Conservation (phyloP, 2,888 invertebrate genomes). For the Drosophila anomalata region DNA sequence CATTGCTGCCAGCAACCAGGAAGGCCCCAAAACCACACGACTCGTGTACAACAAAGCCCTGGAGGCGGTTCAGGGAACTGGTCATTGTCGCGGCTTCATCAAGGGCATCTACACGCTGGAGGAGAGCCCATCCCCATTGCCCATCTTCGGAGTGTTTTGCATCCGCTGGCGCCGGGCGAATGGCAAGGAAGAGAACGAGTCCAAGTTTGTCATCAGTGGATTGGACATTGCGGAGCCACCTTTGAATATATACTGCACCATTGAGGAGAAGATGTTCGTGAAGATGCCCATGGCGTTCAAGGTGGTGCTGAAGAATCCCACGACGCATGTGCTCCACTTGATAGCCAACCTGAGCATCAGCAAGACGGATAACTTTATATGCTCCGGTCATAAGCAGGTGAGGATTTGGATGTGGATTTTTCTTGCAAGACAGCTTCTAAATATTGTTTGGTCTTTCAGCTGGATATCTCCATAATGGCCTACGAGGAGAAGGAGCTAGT, state of each 20-base stretch:
- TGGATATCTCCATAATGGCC: constrained; percentile 83
- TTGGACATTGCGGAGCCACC: constrained; percentile 82
- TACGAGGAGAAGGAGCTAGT: constrained; percentile 82
- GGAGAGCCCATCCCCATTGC: constrained; percentile 14
- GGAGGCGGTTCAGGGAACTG: constrained; percentile 83
- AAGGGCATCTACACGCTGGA: constrained; percentile 75
- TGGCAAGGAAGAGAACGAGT: constrained; percentile 82
- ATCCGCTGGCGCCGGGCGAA: constrained; percentile 82
- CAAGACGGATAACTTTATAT: constrained; percentile 93
- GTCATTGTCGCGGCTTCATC: constrained; percentile 82
- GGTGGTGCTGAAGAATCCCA: constrained; percentile 83
- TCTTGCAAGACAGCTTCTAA: neutral
- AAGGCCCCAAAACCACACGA: constrained; percentile 62
- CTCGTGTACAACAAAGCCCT: constrained; percentile 81
- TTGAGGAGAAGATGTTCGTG: constrained; percentile 84
- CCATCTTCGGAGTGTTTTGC: constrained; percentile 82
- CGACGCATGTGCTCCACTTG: constrained; percentile 82
- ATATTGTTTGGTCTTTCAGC: constrained; percentile 52
- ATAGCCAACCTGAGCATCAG: constrained; percentile 82
- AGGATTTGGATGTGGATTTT: neutral
- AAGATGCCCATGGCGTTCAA: constrained; percentile 83
- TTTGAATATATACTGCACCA: constrained; percentile 83
- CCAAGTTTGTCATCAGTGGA: constrained; percentile 82
- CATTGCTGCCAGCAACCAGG: constrained; percentile 34
- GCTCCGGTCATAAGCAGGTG: constrained; percentile 96